Conservation (phyloP, 2,888 invertebrate species). For the Phaedon cochleariae region DNA sequence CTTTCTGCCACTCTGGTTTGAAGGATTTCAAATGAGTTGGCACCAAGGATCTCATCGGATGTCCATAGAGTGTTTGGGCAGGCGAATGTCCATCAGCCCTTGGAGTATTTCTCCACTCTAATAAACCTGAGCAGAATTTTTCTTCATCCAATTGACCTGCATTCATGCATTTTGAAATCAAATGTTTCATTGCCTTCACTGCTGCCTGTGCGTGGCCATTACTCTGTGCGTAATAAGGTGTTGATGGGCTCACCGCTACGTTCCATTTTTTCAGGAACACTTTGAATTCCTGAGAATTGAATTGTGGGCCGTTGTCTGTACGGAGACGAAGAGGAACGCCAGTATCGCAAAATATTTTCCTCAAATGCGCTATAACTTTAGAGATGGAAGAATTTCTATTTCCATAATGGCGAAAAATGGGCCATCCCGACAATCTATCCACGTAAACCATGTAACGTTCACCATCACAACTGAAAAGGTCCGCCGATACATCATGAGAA, state of each 20-base stretch:
- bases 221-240: too few relatives aligned
- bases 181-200: too few relatives aligned
- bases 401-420: background rate
- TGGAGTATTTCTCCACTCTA: conserved; percentile 12
- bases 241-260: background rate
- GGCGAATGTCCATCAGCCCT: background rate
- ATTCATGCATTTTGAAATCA: background rate
- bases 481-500: conserved; percentile 1
- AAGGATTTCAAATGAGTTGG: too few relatives aligned
- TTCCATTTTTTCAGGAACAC: background rate
- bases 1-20: too few relatives aligned
- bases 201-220: too few relatives aligned
- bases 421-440: too few relatives aligned
- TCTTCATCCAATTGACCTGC: background rate
- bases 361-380: background rate
- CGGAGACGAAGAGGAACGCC: background rate
- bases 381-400: background rate
- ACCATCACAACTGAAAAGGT: background rate
- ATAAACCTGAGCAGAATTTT: background rate
- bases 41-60: background rate
- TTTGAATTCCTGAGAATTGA: too few relatives aligned
- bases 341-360: background rate
- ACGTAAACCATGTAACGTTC: conserved; percentile 49
- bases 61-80: background rate
- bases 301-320: background rate